Evolutionary conservation across 2,888 invertebrate species (phyloP).

Genomic region (Tetragonula carbonaria): DNA sequence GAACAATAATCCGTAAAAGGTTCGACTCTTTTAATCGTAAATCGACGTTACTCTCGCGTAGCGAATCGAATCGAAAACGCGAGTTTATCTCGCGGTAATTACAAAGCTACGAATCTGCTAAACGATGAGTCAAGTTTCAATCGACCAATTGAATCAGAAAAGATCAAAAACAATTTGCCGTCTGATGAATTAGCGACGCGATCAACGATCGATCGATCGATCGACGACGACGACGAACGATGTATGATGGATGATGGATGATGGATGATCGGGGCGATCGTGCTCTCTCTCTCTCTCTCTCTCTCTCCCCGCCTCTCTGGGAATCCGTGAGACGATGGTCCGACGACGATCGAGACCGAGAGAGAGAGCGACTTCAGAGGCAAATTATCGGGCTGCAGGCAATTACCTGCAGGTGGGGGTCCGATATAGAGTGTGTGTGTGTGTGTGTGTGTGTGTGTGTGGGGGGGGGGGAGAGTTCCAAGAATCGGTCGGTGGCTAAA

Average conservation of each 20-base stretch:
- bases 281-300: too few relatives aligned
- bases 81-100: background rate
- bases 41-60: too few relatives aligned
- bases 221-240: too few relatives aligned
- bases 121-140: background rate
- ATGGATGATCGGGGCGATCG: too few relatives aligned
- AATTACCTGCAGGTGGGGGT: constrained; percentile 75
- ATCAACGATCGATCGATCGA: background rate
- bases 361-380: constrained; percentile 69
- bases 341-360: constrained; percentile 75
- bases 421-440: constrained; percentile 63
- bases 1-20: too few relatives aligned
- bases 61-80: too few relatives aligned
- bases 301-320: too few relatives aligned
- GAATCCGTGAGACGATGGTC: constrained; percentile 58
- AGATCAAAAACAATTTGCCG: background rate
- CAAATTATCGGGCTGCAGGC: constrained; percentile 80
- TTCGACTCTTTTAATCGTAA: too few relatives aligned
- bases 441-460: too few relatives aligned
- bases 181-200: background rate
- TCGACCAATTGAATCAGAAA: background rate
- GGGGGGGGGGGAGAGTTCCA: constrained; percentile 73
- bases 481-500: constrained; percentile 81
- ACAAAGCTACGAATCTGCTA: background rate
- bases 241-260: too few relatives aligned